Conservation (phyloP, 23 tunicate species). For the Ascidia mentula region DNA sequence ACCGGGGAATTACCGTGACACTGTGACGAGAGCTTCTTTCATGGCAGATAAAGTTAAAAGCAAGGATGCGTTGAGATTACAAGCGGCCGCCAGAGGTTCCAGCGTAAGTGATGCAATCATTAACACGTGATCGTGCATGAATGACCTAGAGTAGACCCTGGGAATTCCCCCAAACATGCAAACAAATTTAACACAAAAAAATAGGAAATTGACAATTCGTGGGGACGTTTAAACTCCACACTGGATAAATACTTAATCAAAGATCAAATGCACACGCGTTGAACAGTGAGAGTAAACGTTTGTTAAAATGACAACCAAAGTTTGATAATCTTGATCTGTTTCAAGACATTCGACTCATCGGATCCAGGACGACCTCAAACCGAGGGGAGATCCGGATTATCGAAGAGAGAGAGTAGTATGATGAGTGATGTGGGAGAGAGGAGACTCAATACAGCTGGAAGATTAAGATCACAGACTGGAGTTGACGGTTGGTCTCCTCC, state of each 20-base stretch:
- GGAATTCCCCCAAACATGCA: too few relatives aligned
- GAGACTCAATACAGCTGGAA: background rate
- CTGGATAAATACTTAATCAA: too few relatives aligned
- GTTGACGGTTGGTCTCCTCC: slow-evolving; percentile 1
- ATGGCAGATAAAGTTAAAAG: slow-evolving; percentile 15
- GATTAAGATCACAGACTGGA: background rate
- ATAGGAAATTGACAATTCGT: too few relatives aligned
- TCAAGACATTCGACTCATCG: background rate
- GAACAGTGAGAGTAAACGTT: too few relatives aligned
- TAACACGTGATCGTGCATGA: too few relatives aligned
- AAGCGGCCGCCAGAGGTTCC: background rate
- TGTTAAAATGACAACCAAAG: too few relatives aligned
- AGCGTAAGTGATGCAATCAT: too few relatives aligned
- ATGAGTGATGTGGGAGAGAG: background rate
- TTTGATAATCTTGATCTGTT: too few relatives aligned
- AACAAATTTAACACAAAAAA: too few relatives aligned
- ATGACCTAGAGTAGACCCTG: too few relatives aligned
- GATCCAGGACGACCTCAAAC: background rate
- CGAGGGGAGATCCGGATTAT: background rate
- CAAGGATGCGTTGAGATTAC: slow-evolving; percentile 22
- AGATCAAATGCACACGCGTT: too few relatives aligned
- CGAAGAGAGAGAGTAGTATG: background rate
- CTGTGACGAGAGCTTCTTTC: slow-evolving; percentile 13
- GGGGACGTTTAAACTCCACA: too few relatives aligned
- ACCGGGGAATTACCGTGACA: slow-evolving; percentile 6